A percentile compares a stretch with the other conserved stretches of the same genome.
phyloP scores from a whole-genome alignment of 2,888 invertebrate species.

The Calliopum simillimum region DNA sequence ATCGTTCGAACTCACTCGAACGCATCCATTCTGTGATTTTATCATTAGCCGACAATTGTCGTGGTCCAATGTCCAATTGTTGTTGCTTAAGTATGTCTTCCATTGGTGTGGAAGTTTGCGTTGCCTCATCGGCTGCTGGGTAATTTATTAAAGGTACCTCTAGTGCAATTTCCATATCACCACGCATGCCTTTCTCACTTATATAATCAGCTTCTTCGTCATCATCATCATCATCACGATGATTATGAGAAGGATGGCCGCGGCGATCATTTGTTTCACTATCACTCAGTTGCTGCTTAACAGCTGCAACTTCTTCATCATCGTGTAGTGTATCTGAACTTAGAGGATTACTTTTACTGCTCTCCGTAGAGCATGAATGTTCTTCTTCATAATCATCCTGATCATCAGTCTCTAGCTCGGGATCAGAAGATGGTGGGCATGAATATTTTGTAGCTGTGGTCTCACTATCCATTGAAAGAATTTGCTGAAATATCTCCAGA shows the following conservation, averaged over 20 bases:
- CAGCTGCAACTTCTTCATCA: slow-evolving; percentile 51
- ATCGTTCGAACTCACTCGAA: slow-evolving; percentile 64
- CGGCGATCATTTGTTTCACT: slow-evolving; percentile 55
- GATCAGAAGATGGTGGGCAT: slow-evolving; percentile 51
- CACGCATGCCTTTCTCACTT: slow-evolving; percentile 43
- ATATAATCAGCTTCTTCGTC: slow-evolving; percentile 40
- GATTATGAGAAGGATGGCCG: slow-evolving; percentile 27
- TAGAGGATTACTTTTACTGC: slow-evolving; percentile 50
- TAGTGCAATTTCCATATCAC: slow-evolving; percentile 58
- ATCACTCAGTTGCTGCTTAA: slow-evolving; percentile 50
- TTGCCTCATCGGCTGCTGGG: slow-evolving; percentile 56
- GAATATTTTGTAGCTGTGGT: slow-evolving; percentile 60
- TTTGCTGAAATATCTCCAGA: slow-evolving; percentile 69
- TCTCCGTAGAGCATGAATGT: slow-evolving; percentile 52
- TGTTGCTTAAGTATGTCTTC: slow-evolving; percentile 56
- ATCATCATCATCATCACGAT: slow-evolving; percentile 49
- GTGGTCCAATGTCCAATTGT: slow-evolving; percentile 49
- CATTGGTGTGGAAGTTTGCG: slow-evolving; percentile 61
- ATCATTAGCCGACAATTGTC: slow-evolving; percentile 57
- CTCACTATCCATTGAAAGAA: slow-evolving; percentile 69
- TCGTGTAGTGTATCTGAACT: slow-evolving; percentile 59
- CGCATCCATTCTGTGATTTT: slow-evolving; percentile 67
- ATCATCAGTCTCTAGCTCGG: slow-evolving; percentile 40
- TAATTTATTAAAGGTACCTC: slow-evolving; percentile 55
- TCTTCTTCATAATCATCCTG: slow-evolving; percentile 53